Percentiles rank a stretch among this genome's conserved stretches.
Conservation (phyloP, 37 sponge, comb jelly and placozoan species). For the Hexactinellida sp. region DNA sequence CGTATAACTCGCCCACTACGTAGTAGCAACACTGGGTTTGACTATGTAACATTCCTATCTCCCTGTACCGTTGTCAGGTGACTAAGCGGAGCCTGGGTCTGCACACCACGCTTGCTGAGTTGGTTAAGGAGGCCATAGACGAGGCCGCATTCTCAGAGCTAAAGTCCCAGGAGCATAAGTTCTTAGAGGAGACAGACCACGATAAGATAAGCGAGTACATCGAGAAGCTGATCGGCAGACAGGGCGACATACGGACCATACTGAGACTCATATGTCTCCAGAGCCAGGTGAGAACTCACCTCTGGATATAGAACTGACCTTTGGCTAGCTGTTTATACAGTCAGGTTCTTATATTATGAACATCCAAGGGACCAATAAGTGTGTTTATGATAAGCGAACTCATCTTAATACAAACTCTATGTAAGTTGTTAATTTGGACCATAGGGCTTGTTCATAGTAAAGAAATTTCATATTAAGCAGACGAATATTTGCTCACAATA, state of each 20-base stretch:
- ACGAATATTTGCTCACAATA: neutral
- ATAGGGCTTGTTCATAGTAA: no score
- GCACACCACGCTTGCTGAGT: conserved; percentile 69
- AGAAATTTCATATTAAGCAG: no score
- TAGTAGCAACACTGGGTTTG: neutral
- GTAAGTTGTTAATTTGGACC: no score
- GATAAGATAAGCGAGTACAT: conserved; percentile 35
- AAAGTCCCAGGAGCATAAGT: conserved; percentile 44
- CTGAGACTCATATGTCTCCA: conserved; percentile 84
- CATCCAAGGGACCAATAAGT: no score
- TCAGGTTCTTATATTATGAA: no score
- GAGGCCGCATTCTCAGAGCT: conserved; percentile 37
- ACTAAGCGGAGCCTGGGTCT: neutral
- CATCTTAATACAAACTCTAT: no score
- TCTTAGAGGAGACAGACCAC: conserved; percentile 28
- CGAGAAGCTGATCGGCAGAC: conserved; percentile 26
- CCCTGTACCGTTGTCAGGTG: neutral
- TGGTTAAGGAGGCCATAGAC: conserved; percentile 53
- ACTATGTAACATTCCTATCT: neutral
- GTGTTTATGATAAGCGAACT: no score
- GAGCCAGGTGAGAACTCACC: conserved; percentile 63
- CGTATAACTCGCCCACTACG: no score
- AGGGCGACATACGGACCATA: conserved; percentile 19
- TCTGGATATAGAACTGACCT: no score
- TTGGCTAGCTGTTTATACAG: no score